Percentiles rank a stretch among this genome's conserved stretches.
These are phyloP conservation scores for Caenorhabditis sp. DNA, from an alignment of 2,888 invertebrate genomes.

Conservation along the genomic window DNA sequence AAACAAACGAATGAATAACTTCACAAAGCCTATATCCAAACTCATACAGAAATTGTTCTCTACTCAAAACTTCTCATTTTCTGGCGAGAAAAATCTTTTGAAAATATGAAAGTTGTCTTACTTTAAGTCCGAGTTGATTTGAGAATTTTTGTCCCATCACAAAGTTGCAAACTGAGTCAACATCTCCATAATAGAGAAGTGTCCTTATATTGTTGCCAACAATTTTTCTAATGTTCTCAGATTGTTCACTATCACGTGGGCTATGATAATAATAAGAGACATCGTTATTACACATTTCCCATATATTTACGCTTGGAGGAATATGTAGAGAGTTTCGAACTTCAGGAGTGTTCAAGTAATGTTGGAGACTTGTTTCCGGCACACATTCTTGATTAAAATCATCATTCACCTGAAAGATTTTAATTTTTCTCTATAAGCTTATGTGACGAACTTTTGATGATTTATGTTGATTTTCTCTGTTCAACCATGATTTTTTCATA, in stretches of 20 bases:
- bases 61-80: too few species aligned
- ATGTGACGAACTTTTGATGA: too few species aligned
- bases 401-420: conserved; percentile 14
- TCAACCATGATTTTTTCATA: too few species aligned
- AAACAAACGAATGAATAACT: too few species aligned
- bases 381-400: conserved; percentile 52
- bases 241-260: conserved; percentile 62
- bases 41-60: too few species aligned
- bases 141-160: conserved; percentile 70
- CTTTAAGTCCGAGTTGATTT: conserved; percentile 56
- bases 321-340: conserved; percentile 63
- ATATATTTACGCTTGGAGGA: conserved; percentile 58
- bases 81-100: too few species aligned
- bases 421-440: too few species aligned
- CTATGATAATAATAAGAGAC: conserved; percentile 65
- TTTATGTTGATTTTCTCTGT: too few species aligned
- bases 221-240: conserved; percentile 67
- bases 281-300: conserved; percentile 69
- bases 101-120: conserved; percentile 2
- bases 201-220: conserved; percentile 64
- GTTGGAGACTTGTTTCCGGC: conserved; percentile 66
- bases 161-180: conserved; percentile 66
- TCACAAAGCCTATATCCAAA: too few species aligned
- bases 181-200: conserved; percentile 69
- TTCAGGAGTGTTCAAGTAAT: conserved; percentile 64